Percentiles rank a stretch among this genome's conserved stretches.
Conservation (phyloP, 2,113 vertebrate species). For the Haemorhous mexicanus region DNA sequence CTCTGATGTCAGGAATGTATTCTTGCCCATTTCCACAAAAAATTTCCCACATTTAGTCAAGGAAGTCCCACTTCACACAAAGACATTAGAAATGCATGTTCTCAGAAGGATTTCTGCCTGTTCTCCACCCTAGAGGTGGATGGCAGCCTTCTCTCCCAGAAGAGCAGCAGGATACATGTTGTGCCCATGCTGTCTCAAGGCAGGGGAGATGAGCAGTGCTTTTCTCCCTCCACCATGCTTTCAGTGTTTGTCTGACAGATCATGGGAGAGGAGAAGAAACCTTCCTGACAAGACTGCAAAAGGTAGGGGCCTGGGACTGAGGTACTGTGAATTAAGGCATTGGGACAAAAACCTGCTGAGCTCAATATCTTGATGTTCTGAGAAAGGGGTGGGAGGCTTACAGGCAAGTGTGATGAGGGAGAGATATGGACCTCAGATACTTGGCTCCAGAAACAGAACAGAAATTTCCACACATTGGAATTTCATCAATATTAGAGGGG, state of each 20-base stretch:
- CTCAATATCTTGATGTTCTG: not conserved
- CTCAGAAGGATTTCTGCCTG: not conserved
- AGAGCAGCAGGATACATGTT: fast-evolving
- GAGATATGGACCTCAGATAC: not conserved
- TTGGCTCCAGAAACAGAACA: not conserved
- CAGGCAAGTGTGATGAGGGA: not conserved
- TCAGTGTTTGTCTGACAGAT: not conserved
- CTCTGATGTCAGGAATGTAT: not conserved
- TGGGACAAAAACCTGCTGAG: not conserved
- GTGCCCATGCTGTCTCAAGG: fast-evolving
- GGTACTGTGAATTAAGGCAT: not conserved
- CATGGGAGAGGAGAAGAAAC: not conserved
- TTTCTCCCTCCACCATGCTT: not conserved
- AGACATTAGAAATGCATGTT: not conserved
- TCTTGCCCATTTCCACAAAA: not conserved
- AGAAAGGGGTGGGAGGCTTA: not conserved
- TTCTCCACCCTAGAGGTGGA: not conserved
- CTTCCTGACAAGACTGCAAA: not conserved
- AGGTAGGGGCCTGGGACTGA: not conserved
- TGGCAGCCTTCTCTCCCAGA: not conserved
- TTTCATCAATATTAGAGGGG: not conserved
- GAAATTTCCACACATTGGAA: not conserved
- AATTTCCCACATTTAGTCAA: not conserved
- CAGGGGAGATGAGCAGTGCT: not conserved
- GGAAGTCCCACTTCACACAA: not conserved